Evolutionary conservation across 92 coral and sea anemone genomes (phyloP), one percentile per base, ranked within the genome.

Genomic region (Anthopleura xanthogrammica): DNA sequence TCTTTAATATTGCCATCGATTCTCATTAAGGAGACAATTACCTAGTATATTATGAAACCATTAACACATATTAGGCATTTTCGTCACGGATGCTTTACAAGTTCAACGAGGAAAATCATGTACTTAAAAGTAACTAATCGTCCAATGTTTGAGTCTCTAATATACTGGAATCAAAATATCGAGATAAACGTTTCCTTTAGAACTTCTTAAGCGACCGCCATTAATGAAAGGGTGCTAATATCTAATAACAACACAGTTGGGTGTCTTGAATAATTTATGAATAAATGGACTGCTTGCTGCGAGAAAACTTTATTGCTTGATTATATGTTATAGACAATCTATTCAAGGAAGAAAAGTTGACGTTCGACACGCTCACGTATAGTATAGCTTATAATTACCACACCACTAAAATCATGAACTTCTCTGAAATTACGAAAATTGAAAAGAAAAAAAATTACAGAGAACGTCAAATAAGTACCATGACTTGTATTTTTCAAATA

Each of bases 11-110:
- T 78, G 5, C 60, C 76, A 58, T 77, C 71, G 46, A 62, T 86
- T 73, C 82, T 78, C 81, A 89, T 89, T 82, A 89, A 68, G 52
- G 72, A 76, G 58, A 82, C 87, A 57, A 82, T 89, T 83, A 89
- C 80, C 71, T 82, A 82, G 68, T 76, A 39, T 72, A 72, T 89
- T 73, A 86, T 78, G 43, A 79, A 75, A 82, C 79, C 22, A 83
- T 83, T 76, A 86, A 72, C 70, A 71, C 79, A 56, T 57, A 78
- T 85, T 78, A 85, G 39, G 16, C 68, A 50, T 40, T 71, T 68
- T 48, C 41, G 48, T 6, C 55, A 23, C 75, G 54, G 12, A 41
- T 40, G 66, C 86, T 29, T 54, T 43, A 72, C 8, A 24, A 50
- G 41, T 52, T 73, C 58, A 14, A 78, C 9, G 23, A 7, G 41